Percentiles rank a stretch among this genome's conserved stretches.
Conservation (phyloP, 2,113 vertebrate species). For the Etheostoma cragini region DNA sequence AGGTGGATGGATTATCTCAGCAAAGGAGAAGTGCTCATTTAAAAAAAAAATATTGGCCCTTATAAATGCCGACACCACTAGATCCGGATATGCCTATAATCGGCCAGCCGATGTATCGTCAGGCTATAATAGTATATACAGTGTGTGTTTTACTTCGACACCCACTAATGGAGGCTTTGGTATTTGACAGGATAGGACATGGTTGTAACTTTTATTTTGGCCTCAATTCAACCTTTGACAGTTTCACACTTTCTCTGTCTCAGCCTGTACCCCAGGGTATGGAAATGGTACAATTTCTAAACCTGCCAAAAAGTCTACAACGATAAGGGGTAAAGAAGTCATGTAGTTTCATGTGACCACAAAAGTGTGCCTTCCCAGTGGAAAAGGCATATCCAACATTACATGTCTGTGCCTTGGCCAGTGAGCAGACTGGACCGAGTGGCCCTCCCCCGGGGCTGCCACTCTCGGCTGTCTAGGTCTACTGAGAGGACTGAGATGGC, state of each 20-base stretch:
- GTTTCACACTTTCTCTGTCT: slow-evolving; percentile 27
- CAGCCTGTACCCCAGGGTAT: slow-evolving; percentile 12
- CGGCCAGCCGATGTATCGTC: no score
- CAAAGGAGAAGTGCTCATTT: no score
- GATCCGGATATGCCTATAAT: no score
- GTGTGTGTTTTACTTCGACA: slow-evolving; percentile 36
- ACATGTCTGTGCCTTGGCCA: slow-evolving; percentile 57
- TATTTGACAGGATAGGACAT: slow-evolving; percentile 37
- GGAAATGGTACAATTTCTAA: slow-evolving; percentile 30
- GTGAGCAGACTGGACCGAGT: slow-evolving; percentile 64
- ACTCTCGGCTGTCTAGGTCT: slow-evolving; percentile 59
- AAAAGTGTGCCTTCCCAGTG: slow-evolving; percentile 58
- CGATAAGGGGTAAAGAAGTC: slow-evolving; percentile 51
- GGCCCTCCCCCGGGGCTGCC: slow-evolving; percentile 68
- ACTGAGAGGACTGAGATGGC: slow-evolving; percentile 66
- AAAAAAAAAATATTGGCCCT: no score
- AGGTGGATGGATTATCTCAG: no score
- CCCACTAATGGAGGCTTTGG: slow-evolving; percentile 28
- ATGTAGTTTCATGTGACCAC: slow-evolving; percentile 48
- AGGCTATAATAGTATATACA: neutral
- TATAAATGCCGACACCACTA: no score
- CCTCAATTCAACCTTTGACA: slow-evolving; percentile 39
- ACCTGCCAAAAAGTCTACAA: slow-evolving; percentile 44
- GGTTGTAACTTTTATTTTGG: slow-evolving; percentile 37
- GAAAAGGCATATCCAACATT: slow-evolving; percentile 75